Evolutionary conservation across 2,888 invertebrate species (phyloP), one percentile per base, ranked within the genome.

Genomic region (Trichacis sp.): DNA sequence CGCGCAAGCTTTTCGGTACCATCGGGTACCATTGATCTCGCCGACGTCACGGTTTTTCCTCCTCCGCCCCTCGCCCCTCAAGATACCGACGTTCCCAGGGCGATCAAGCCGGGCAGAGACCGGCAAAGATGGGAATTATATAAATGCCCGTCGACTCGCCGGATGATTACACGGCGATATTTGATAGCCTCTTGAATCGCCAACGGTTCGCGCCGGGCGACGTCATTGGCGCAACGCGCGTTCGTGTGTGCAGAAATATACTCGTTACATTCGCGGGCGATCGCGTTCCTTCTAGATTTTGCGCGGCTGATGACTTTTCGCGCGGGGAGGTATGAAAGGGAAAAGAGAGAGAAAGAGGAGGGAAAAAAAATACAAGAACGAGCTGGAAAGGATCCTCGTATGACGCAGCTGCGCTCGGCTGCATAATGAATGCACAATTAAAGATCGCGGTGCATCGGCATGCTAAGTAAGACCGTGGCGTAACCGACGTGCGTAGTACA

Each of bases 361-460:
- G 17, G 65, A 49, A 43, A 42, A 53, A 62, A 55, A 57, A 50
- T 20, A 55, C 59, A 52, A 54, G 40, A 15, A 40, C 40, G 40
- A 40, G 40, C 40, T 40, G n/a, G 54, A 49, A 57, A 64, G 18
- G 81, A 67, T 73, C 68, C 40, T 66, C 59, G 70, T 74, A 76
- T 76, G 77, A 78, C 73, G 77, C 73, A 72, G 74, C 75, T 71
- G 60, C 61, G 47, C 69, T 68, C 67, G 68, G 62, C 30, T 69
- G 76, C 71, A 75, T 79, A 78, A 77, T 77, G 72, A 75, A 77
- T 73, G 73, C 65, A 70, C 77, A 77, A 79, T 78, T 75, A 79
- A 75, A 75, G 73, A 77, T 79, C 73, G 71, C 62, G 70, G 70
- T 68, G 68, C 76, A 71, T 74, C 71, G 72, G 69, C 57, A 74